Conservation (phyloP, 92 coral and sea anemone species). For the Ricordea florida region DNA sequence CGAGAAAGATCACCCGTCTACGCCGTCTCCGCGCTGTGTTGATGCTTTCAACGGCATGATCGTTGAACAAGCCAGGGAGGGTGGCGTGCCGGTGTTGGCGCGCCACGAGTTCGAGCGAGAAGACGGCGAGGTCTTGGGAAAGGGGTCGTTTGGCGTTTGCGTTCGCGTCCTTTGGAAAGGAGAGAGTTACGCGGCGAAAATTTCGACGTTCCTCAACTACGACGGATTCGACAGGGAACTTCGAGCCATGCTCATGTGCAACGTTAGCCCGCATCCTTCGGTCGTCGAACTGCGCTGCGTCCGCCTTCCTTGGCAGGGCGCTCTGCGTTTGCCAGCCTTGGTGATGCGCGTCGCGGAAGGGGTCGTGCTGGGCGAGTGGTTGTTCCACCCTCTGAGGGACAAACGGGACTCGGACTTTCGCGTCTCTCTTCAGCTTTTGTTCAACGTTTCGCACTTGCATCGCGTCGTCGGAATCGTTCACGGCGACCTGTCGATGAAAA, state of each 20-base stretch:
- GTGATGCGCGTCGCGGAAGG: not conserved
- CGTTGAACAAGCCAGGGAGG: too few species aligned
- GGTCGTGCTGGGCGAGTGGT: not conserved
- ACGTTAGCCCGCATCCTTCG: not conserved
- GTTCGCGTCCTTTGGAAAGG: not conserved
- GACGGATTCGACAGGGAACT: constrained; percentile 2
- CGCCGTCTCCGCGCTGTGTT: too few species aligned
- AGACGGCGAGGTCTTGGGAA: too few species aligned
- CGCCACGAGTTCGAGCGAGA: too few species aligned
- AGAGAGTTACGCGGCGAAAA: not conserved
- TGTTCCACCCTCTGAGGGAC: not conserved
- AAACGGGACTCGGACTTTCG: not conserved
- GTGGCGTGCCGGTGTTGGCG: too few species aligned
- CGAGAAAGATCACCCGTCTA: too few species aligned
- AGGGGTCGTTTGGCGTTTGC: not conserved
- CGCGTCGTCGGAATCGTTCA: not conserved
- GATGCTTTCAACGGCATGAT: too few species aligned
- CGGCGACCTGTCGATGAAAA: not conserved
- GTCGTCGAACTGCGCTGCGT: not conserved
- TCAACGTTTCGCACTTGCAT: not conserved
- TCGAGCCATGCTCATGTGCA: not conserved
- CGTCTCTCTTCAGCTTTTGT: not conserved
- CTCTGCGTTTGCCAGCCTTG: not conserved
- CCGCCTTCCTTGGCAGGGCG: not conserved
- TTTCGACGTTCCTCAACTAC: not conserved